phyloP scores from a whole-genome alignment of 2,888 invertebrate genomes.

The Leptinotarsa haldemani region DNA sequence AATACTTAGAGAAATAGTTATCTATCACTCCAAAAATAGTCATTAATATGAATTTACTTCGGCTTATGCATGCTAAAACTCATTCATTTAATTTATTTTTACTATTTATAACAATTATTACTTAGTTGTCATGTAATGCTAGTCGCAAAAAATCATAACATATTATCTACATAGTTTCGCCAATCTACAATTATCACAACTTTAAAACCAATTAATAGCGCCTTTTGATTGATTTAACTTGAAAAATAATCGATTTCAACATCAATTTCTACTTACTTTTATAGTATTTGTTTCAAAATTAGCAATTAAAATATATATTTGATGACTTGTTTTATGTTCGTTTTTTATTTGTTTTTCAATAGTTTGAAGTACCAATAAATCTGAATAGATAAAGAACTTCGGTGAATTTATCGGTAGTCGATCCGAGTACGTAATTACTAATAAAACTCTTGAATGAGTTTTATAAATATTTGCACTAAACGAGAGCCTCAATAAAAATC shows the following conservation, averaged over 20 bases:
- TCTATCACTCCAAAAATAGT: no score
- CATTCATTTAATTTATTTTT: no score
- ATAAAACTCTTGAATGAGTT: not conserved
- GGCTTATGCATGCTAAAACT: no score
- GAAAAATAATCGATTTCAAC: slow-evolving; percentile 21
- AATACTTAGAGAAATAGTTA: no score
- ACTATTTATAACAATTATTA: no score
- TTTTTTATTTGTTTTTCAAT: slow-evolving; percentile 38
- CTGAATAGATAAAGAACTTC: slow-evolving; percentile 15
- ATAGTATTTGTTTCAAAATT: slow-evolving; percentile 40
- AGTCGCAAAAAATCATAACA: not conserved
- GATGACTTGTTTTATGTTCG: slow-evolving; percentile 39
- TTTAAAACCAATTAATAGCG: not conserved
- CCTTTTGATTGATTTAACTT: not conserved
- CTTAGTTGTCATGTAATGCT: not conserved
- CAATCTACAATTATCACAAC: not conserved
- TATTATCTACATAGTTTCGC: not conserved
- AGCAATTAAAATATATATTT: slow-evolving; percentile 40
- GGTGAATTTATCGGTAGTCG: slow-evolving; percentile 10
- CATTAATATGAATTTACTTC: no score
- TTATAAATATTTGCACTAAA: not conserved
- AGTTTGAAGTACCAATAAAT: slow-evolving; percentile 35
- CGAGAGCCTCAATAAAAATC: not conserved
- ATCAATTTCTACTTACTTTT: slow-evolving; percentile 42
- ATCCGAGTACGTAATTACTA: not conserved